Evolutionary conservation across 2,888 invertebrate species (phyloP).

Genomic region (Proisotoma minuta): DNA sequence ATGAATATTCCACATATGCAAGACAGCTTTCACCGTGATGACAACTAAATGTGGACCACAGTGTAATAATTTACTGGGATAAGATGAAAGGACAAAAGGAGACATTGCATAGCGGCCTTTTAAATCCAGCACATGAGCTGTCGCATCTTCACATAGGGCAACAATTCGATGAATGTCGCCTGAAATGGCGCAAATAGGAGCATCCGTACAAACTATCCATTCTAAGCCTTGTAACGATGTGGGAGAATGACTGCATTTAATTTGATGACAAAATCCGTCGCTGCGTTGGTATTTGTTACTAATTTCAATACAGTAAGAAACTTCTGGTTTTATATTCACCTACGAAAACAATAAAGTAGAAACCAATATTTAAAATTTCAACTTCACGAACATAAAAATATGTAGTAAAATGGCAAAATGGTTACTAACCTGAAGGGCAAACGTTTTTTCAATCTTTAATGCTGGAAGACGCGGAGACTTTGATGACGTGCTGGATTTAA

Average conservation of each 20-base stretch:
- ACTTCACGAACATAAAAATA: too few species aligned
- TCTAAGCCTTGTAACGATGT: conserved; percentile 55
- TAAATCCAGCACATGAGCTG: conserved; percentile 60
- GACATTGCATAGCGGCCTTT: conserved; percentile 55
- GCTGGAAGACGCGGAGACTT: conserved; percentile 26
- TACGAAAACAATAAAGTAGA: conserved; percentile 3
- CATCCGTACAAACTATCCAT: conserved; percentile 66
- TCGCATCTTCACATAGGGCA: conserved; percentile 63
- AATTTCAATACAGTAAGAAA: conserved; percentile 33
- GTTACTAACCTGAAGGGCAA: conserved; percentile 7
- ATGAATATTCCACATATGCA: conserved; percentile 62
- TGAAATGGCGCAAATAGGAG: conserved; percentile 59
- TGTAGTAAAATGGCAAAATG: too few species aligned
- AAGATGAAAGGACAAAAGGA: conserved; percentile 57
- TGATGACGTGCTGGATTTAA: neutral
- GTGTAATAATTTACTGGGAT: conserved; percentile 59
- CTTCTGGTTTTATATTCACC: conserved; percentile 25
- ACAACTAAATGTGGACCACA: conserved; percentile 56
- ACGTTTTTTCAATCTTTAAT: conserved; percentile 26
- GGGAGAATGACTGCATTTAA: conserved; percentile 37
- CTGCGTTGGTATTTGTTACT: conserved; percentile 28
- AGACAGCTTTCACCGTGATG: conserved; percentile 56
- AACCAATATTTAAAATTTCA: neutral
- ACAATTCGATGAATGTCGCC: conserved; percentile 57
- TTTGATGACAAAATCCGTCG: conserved; percentile 29